phyloP scores from a whole-genome alignment of 2,113 vertebrate genomes.

The Sceloporus undulatus region DNA sequence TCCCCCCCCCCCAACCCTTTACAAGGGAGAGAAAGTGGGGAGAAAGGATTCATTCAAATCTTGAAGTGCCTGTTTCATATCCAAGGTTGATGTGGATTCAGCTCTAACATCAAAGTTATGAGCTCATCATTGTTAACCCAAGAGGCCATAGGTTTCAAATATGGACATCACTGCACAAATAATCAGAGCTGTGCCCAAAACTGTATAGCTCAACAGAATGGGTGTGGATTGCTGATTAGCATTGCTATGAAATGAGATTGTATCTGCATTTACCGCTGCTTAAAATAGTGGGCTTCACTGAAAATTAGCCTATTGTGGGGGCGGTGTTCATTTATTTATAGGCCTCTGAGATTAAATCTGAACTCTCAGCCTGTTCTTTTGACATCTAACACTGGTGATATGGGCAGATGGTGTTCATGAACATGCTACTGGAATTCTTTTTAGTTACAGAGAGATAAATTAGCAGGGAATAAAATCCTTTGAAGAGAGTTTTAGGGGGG shows the following conservation, averaged over 20 bases:
- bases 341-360: slow-evolving; percentile 8
- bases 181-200: not conserved
- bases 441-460: not conserved
- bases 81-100: not conserved
- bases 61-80: not conserved
- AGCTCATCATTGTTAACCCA: too few species aligned
- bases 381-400: not conserved
- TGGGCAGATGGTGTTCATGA: not conserved
- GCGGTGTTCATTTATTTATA: not conserved
- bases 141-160: not conserved
- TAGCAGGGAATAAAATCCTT: too few species aligned
- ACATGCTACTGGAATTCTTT: not conserved
- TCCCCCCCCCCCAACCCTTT: not conserved
- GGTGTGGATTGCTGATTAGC: not conserved
- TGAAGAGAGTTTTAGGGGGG: not conserved
- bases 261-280: not conserved
- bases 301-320: not conserved
- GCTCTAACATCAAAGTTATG: not conserved
- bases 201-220: not conserved
- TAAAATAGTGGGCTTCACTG: not conserved
- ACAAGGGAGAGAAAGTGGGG: too few species aligned
- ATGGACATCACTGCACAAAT: not conserved
- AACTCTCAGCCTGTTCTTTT: not conserved
- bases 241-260: not conserved
- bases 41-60: not conserved